Evolutionary conservation across 2,113 vertebrate species (phyloP), one percentile per base, ranked within the genome.

Genomic region (Aleadryas rufinucha): DNA sequence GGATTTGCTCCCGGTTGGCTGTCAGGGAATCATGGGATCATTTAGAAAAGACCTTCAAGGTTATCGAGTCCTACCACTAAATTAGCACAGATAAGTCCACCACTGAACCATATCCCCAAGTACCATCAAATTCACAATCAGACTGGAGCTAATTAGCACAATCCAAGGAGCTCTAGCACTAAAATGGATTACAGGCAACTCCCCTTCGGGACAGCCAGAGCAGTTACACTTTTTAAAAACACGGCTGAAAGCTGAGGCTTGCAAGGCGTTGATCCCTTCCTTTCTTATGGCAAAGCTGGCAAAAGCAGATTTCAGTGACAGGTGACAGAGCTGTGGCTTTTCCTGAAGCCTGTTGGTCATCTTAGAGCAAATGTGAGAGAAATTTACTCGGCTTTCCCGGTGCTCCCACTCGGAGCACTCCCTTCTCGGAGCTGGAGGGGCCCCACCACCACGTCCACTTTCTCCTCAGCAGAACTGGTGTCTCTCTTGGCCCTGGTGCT

Each of bases 401-500:
- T 8, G 31, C 1, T 95, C 39, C 64, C 90, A 6, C 57, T 85
- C 6, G 71, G 20, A 37, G 45, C 24, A 6, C 4, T 27, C 3
- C 18, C 30, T 26, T 13, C 28, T 41, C 47, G 95, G 77, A 94
- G 94, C 78, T 31, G 60, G 3, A 98, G 56, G 17, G 98, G 97
- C 4, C 98, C 98, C 0, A 96, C 69, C 35, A 97, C 19, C 7
- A 98, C 85, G 0, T 95, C 85, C 61, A 97, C 66, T 15, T 81
- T 92, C 24, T 97, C 87, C 59, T 97, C 71, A 3, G 44, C 89
- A 63, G 98, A 39, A 10, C 90, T 63, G 17, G 89, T 52, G 1
- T 97, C 97, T 59, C 98, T 97, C 91, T 93, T 98, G 84, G 68
- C 22, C 41, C 97, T 95, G 16, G 11, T 8, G 3, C 49, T 2